Evolutionary conservation across 2,113 vertebrate genomes (phyloP), one percentile per base, ranked within the genome.

Genomic region (Callospermophilus lateralis): DNA sequence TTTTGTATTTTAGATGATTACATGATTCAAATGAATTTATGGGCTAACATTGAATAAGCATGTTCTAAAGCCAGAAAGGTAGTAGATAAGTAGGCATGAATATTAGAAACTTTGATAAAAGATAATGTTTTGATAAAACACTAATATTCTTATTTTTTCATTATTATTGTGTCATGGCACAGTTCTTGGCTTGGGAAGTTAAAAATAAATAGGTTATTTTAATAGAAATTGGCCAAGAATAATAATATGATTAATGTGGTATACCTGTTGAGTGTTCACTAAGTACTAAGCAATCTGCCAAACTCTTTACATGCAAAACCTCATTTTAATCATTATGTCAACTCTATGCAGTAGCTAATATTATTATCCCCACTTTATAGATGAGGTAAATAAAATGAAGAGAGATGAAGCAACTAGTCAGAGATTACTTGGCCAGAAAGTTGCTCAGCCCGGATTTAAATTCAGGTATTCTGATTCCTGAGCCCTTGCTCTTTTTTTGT

Each of bases 1-100:
- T 87, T 24, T 76, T 93, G 20, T 12, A 6, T 95, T 97, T 97
- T 86, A 94, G 28, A 67, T 87, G 28, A 24, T 74, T 94, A 16
- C 65, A 16, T 83, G 86, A 78, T 89, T 79, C 83, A 92, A 90
- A 87, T 72, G 68, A 93, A 89, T 67, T 74, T 89, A 86, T 26
- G 89, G 74, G n/a, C 17, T 77, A 45, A 48, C 12, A 51, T 76
- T 86, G 53, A 81, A 24, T 78, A 89, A n/a, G 13, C 63, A 61
- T 90, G n/a, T 67, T 72, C 11, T 34, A 63, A 93, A 93, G 37
- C 42, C 74, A 92, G 68, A 84, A 80, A 89, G 61, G 32, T 95
- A 34, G 39, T 79, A 78, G 83, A 5, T 79, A 80, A 37, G 34
- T 42, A 93, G 63, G n/a, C 45, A 93, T 37, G 91, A 79, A 68